phyloP scores from a whole-genome alignment of 2,113 vertebrate species.

The Lanius collurio region DNA sequence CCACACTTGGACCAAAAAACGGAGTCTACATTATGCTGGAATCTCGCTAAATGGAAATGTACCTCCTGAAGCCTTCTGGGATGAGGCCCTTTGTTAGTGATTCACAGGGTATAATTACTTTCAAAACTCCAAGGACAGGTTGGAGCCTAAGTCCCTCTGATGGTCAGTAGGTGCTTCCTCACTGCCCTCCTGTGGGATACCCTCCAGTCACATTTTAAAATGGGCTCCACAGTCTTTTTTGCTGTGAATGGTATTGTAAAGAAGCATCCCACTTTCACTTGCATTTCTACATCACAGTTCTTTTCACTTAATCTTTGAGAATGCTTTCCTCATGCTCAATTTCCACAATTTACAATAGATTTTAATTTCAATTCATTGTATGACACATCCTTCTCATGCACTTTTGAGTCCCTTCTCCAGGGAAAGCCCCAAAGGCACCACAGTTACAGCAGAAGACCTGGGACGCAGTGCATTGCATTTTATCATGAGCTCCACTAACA shows the following conservation, averaged over 20 bases:
- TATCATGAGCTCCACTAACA: not conserved
- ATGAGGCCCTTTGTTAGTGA: not conserved
- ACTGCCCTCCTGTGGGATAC: not conserved
- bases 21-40: conserved; percentile 84
- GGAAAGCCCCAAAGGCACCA: not conserved
- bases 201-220: not conserved
- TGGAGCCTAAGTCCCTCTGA: not conserved
- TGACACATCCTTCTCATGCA: not conserved
- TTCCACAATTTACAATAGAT: not conserved
- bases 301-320: not conserved
- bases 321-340: not conserved
- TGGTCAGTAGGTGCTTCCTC: not conserved
- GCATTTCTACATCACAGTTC: not conserved
- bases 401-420: not conserved
- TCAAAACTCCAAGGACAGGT: not conserved
- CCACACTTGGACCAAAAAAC: conserved; percentile 86
- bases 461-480: not conserved
- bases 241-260: not conserved
- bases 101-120: not conserved
- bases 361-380: not conserved
- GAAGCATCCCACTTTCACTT: not conserved
- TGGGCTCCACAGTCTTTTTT: not conserved
- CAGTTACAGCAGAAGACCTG: not conserved
- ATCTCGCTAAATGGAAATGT: conserved; percentile 48
- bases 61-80: not conserved